Percentiles rank a stretch among this genome's conserved stretches.
Evolutionary conservation across 2,888 invertebrate species (phyloP).

Genomic region (Metalampra italica): DNA sequence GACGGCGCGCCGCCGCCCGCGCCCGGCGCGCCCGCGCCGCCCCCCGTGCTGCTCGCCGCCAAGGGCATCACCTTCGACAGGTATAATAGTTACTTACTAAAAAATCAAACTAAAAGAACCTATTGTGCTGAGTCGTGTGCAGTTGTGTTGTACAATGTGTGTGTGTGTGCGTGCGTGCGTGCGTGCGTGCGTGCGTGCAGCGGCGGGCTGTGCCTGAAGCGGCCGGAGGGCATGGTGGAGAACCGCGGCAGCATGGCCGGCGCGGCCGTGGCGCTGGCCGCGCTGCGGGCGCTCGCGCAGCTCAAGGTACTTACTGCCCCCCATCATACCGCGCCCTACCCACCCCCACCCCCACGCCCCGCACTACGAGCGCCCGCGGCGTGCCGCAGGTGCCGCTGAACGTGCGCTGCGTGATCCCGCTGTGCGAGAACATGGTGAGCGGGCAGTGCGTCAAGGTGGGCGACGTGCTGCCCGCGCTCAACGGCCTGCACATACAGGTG

Average conservation of each 20-base stretch:
- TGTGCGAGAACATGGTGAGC: constrained; percentile 90
- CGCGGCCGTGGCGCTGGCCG: constrained; percentile 86
- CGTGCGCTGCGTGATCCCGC: constrained; percentile 81
- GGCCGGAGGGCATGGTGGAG: constrained; percentile 76
- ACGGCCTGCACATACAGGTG: constrained; percentile 86
- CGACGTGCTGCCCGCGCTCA: constrained; percentile 87
- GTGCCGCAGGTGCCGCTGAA: constrained; percentile 45
- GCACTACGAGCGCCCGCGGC: too few species aligned
- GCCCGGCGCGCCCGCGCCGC: constrained; percentile 66
- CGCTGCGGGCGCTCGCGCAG: constrained; percentile 82
- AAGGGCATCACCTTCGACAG: constrained; percentile 82
- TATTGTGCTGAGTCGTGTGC: too few species aligned
- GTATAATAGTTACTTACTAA: constrained; percentile 28
- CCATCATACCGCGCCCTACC: background rate
- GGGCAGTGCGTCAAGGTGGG: constrained; percentile 89
- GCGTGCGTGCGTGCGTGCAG: constrained; percentile 39
- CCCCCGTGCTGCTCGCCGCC: constrained; percentile 82
- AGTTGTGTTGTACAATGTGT: too few species aligned
- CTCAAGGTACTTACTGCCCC: constrained; percentile 80
- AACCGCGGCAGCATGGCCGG: constrained; percentile 92
- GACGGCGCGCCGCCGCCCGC: constrained; percentile 48
- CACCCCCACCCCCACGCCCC: background rate
- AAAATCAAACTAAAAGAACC: too few species aligned
- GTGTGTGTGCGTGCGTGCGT: background rate
- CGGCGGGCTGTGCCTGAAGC: constrained; percentile 87